These are phyloP conservation scores for Xerus rutilus DNA, from an alignment of 2,797 vertebrate species.

Conservation along the genomic window DNA sequence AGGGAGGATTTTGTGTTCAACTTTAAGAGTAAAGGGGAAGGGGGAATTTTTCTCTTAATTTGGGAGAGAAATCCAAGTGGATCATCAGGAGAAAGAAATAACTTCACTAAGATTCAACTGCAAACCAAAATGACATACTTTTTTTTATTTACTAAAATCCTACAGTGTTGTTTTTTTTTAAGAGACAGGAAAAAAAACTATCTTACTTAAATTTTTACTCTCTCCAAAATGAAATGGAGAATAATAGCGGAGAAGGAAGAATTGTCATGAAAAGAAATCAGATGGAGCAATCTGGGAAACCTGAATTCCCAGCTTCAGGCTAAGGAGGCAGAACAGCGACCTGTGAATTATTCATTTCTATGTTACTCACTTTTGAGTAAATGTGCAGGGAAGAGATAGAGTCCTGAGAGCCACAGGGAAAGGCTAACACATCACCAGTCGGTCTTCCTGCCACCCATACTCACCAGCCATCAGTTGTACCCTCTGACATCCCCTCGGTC, in stretches of 20 bases:
- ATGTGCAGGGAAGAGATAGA: not conserved
- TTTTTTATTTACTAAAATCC: not conserved
- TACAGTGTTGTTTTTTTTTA: not conserved
- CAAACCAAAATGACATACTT: not conserved
- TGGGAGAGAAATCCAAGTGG: slow-evolving; percentile 22
- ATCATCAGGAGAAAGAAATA: not conserved
- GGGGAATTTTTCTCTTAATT: not conserved
- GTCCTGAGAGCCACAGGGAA: not conserved
- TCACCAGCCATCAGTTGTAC: not conserved
- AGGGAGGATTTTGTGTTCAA: not conserved
- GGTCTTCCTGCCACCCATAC: no score
- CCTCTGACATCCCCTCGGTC: not conserved
- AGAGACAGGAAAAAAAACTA: not conserved
- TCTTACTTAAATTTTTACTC: not conserved
- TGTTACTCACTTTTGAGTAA: not conserved
- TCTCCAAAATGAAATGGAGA: slow-evolving; percentile 2
- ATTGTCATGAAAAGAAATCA: not conserved
- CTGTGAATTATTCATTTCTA: not conserved
- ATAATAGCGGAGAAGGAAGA: not conserved
- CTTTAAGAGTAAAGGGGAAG: not conserved
- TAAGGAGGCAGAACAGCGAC: not conserved
- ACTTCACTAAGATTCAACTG: not conserved
- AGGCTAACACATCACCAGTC: not conserved
- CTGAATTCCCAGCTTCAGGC: not conserved
- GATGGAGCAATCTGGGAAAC: not conserved